Percentiles rank a stretch among this genome's conserved stretches.
Conservation (phyloP, 2,888 invertebrate genomes). For the Sminthurinus aureus region DNA sequence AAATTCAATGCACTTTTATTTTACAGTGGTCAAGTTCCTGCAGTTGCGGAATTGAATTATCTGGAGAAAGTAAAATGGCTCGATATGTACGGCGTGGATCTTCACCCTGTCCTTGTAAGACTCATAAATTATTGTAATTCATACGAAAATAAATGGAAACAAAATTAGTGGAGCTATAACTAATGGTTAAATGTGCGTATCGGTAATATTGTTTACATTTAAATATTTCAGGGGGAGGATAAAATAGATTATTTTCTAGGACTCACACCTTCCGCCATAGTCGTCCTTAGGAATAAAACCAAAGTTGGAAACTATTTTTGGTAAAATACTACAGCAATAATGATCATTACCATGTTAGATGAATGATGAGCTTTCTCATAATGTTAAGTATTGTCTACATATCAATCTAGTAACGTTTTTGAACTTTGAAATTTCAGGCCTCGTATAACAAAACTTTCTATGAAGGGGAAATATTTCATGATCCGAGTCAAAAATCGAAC, state of each 20-base stretch:
- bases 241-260: slow-evolving; percentile 96
- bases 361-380: not conserved
- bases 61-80: slow-evolving; percentile 98
- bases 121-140: slow-evolving; percentile 45
- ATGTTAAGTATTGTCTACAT: not conserved
- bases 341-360: not conserved
- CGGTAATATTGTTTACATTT: not conserved
- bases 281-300: slow-evolving; percentile 91
- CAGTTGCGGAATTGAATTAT: slow-evolving; percentile 92
- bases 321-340: slow-evolving; percentile 63
- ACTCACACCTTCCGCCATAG: slow-evolving; percentile 93
- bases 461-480: slow-evolving; percentile 97
- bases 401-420: not conserved
- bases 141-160: not conserved
- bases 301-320: slow-evolving; percentile 98
- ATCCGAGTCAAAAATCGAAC: slow-evolving; percentile 94
- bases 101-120: slow-evolving; percentile 93
- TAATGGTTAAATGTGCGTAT: not conserved
- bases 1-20: slow-evolving; percentile 35
- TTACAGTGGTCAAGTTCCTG: slow-evolving; percentile 84
- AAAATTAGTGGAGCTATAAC: not conserved
- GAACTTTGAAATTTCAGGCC: slow-evolving; percentile 68
- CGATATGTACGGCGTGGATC: slow-evolving; percentile 97
- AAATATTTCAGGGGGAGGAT: slow-evolving; percentile 80
- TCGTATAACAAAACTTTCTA: slow-evolving; percentile 93